Percentiles rank a stretch among this genome's conserved stretches.
phyloP scores from a whole-genome alignment of 2,113 vertebrate genomes.

The Grus americana region DNA sequence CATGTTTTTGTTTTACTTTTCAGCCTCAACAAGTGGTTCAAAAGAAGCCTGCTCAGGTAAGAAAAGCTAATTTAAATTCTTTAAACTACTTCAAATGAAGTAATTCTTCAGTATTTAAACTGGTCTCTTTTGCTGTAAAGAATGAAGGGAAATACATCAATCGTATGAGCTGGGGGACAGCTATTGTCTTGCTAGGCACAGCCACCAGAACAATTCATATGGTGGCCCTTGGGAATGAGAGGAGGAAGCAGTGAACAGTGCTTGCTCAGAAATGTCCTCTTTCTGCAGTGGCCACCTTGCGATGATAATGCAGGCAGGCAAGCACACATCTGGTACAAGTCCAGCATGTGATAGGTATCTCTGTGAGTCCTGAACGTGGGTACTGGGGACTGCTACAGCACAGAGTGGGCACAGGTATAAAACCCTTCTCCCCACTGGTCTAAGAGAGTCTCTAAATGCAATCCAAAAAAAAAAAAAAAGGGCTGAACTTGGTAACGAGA shows the following conservation, averaged over 20 bases:
- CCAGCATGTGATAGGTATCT: too few relatives aligned
- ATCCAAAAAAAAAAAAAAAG: too few relatives aligned
- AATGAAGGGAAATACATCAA: not conserved
- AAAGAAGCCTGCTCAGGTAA: slow-evolving; percentile 94
- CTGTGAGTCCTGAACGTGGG: not conserved
- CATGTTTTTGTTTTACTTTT: slow-evolving; percentile 58
- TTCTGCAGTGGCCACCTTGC: not conserved
- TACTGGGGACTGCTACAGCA: not conserved
- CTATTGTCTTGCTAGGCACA: not conserved
- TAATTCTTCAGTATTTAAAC: not conserved
- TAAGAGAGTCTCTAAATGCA: not conserved
- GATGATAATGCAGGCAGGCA: not conserved
- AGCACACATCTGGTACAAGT: not conserved
- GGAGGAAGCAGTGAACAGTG: not conserved
- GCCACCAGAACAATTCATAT: not conserved
- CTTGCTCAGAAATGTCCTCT: not conserved
- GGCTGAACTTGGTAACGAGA: not conserved
- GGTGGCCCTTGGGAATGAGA: not conserved
- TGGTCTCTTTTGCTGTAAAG: not conserved
- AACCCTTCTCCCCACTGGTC: not conserved
- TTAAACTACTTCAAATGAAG: not conserved
- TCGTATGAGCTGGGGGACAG: accelerated
- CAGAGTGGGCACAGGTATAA: not conserved
- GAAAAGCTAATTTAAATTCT: slow-evolving; percentile 2
- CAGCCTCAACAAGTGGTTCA: slow-evolving; percentile 93